Evolutionary conservation across 2,797 vertebrate species (phyloP), one percentile per base, ranked within the genome.

Genomic region (Helarctos malayanus): DNA sequence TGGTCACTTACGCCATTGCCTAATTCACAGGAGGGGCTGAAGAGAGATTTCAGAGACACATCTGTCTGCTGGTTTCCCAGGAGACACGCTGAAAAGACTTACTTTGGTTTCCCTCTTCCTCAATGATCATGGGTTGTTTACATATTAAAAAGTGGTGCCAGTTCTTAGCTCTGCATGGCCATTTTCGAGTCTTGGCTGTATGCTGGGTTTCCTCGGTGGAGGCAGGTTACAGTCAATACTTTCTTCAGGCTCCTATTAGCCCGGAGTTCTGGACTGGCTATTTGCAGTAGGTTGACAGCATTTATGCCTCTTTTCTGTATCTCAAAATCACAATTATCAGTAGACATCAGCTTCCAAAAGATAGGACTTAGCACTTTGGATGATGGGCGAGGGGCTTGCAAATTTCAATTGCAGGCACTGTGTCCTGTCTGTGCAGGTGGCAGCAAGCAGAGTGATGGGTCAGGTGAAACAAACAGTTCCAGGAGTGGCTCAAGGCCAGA

Each of bases 391-490:
- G 29, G 79, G 54, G 32, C n/a, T 71, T 96, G 11, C 57, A 80
- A 59, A 94, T 87, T 96, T 97, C 32, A 61, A 80, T 91, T 18
- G 61, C 69, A 87, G 75, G 73, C 2, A 15, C 76, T 73, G 16
- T 32, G 79, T 96, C 61, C 79, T 95, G 10, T 87, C 41, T 91
- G 49, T 73, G 76, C 91, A 80, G 89, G 89, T 96, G 89, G 83
- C 49, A 94, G 45, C 54, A 95, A 95, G 87, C 78, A 93, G 79
- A 91, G 38, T 71, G 47, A 90, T 71, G 71, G 47, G 45, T 29
- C 68, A 79, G 41, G 54, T 76, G 76, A 97, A 97, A 93, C 88
- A 94, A 94, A 92, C 49, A 76, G 63, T 93, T 97, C 57, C 32
- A 89, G 83, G 75, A 80, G 79, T 91, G 83, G 79, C 86, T 47